Percentiles rank a stretch among this genome's conserved stretches.
phyloP scores from a whole-genome alignment of 2,888 invertebrate species.

The Drosophila histrio region DNA sequence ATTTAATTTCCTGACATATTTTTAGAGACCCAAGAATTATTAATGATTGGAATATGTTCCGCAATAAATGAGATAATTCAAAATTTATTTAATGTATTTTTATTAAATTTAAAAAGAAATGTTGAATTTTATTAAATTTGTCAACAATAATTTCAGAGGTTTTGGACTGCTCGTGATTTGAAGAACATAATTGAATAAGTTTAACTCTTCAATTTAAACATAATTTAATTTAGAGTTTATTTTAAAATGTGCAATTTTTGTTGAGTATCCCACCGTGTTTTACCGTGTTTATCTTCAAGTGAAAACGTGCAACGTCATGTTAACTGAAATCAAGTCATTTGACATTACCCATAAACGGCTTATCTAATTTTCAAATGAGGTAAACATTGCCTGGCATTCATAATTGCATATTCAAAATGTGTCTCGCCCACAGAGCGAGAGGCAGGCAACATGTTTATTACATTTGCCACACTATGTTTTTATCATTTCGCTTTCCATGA shows the following conservation, averaged over 20 bases:
- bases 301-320: conserved; percentile 24
- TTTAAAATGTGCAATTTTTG: not conserved
- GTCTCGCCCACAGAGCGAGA: conserved; percentile 56
- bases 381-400: conserved; percentile 68
- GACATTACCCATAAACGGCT: conserved; percentile 58
- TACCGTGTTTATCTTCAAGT: conserved; percentile 1
- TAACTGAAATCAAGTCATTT: conserved; percentile 62
- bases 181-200: no score
- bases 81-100: no score
- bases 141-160: not conserved
- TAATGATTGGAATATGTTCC: no score
- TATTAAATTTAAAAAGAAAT: no score
- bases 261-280: conserved; percentile 7
- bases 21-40: no score
- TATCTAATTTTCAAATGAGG: conserved; percentile 71
- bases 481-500: conserved; percentile 60
- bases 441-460: conserved; percentile 68
- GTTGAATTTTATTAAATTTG: no score
- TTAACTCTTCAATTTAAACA: not conserved
- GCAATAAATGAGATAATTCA: no score
- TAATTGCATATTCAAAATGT: conserved; percentile 75
- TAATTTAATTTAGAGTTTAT: not conserved
- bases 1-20: no score
- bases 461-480: conserved; percentile 69
- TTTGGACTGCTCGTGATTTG: not conserved